phyloP scores from a whole-genome alignment of 2,113 vertebrate genomes.

The Loxodonta africana region DNA sequence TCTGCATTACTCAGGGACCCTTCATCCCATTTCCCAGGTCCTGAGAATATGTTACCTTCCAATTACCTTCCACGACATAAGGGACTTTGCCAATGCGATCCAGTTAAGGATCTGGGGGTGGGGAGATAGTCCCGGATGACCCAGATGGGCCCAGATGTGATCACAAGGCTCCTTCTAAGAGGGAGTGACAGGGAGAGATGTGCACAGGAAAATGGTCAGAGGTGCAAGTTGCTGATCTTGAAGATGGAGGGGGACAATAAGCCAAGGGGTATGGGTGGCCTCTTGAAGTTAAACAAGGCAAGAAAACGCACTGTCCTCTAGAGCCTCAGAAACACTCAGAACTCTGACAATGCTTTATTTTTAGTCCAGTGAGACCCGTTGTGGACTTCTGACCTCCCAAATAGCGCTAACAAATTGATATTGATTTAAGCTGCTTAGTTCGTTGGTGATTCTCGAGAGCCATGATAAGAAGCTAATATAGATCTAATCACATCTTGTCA shows the following conservation, averaged over 20 bases:
- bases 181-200: background rate
- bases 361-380: too few relatives aligned
- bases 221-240: too few relatives aligned
- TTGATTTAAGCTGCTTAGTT: rapidly evolving
- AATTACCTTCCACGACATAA: too few relatives aligned
- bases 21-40: too few relatives aligned
- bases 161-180: background rate
- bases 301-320: background rate
- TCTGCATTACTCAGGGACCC: too few relatives aligned
- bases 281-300: too few relatives aligned
- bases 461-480: too few relatives aligned
- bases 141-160: rapidly evolving
- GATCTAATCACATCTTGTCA: rapidly evolving
- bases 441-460: rapidly evolving
- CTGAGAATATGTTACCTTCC: too few relatives aligned
- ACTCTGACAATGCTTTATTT: rapidly evolving
- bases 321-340: background rate
- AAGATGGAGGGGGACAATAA: too few relatives aligned
- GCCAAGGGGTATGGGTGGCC: background rate
- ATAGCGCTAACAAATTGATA: rapidly evolving
- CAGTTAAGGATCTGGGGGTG: rapidly evolving
- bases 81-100: too few relatives aligned
- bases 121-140: rapidly evolving
- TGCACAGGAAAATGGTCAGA: too few relatives aligned
- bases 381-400: background rate